Percentiles rank a stretch among this genome's conserved stretches.
phyloP scores from a whole-genome alignment of 2,113 vertebrate species.

The Mugil cephalus region DNA sequence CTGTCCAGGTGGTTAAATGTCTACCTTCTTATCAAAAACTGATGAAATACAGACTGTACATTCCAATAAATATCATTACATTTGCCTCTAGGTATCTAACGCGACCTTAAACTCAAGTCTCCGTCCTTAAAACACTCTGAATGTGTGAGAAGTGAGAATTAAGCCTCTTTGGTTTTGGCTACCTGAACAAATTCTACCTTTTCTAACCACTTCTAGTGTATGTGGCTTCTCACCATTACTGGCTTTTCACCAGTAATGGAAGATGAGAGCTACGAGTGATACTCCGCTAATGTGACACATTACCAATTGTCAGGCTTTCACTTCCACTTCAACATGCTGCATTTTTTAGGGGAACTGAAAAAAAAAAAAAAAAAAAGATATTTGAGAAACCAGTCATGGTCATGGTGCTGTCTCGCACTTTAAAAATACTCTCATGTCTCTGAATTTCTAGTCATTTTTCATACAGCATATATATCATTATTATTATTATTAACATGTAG shows the following conservation, averaged over 20 bases:
- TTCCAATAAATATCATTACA: too few relatives aligned
- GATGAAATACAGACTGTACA: too few relatives aligned
- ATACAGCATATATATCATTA: too few relatives aligned
- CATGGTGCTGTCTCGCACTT: not conserved
- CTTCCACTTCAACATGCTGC: constrained; percentile 3
- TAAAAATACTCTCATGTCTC: not conserved
- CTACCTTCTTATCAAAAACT: not conserved
- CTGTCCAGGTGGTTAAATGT: not conserved
- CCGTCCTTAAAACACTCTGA: not conserved
- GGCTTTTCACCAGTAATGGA: constrained; percentile 32
- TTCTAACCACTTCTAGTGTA: not conserved
- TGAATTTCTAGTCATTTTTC: not conserved
- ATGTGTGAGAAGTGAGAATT: not conserved
- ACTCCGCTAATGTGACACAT: constrained; percentile 16
- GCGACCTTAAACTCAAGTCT: not conserved
- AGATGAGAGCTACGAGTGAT: constrained; percentile 37
- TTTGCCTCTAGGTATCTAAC: not conserved
- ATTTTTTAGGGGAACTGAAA: not conserved
- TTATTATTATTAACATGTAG: too few relatives aligned
- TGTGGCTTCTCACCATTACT: constrained; percentile 9
- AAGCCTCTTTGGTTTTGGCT: not conserved
- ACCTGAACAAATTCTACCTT: not conserved
- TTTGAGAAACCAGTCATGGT: not conserved
- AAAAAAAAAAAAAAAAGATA: constrained; percentile 7
- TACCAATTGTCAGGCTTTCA: constrained; percentile 28